phyloP scores from a whole-genome alignment of 2,888 invertebrate genomes.

The Cheiracanthium punctorium region DNA sequence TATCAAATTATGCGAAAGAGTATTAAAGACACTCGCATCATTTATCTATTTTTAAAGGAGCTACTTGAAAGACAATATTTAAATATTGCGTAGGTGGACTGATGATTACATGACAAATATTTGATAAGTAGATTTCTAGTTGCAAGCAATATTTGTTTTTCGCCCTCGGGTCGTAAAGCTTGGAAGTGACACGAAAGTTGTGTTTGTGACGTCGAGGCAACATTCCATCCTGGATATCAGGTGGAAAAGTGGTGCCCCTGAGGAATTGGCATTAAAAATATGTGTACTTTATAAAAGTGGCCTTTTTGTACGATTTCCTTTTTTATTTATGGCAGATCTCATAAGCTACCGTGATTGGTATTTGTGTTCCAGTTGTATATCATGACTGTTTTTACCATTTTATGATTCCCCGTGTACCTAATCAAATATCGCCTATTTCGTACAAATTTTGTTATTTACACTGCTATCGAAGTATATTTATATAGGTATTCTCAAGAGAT shows the following conservation, averaged over 20 bases:
- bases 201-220: slow-evolving; percentile 60
- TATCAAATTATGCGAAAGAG: slow-evolving; percentile 42
- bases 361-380: not conserved
- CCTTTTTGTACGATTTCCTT: not conserved
- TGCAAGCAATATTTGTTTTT: slow-evolving; percentile 64
- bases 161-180: slow-evolving; percentile 67
- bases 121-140: not conserved
- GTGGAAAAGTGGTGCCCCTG: slow-evolving; percentile 20
- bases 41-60: not conserved
- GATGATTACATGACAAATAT: slow-evolving; percentile 18
- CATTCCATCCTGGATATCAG: slow-evolving; percentile 62
- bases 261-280: slow-evolving; percentile 18
- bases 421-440: not conserved
- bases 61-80: not conserved
- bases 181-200: slow-evolving; percentile 69
- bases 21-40: not conserved
- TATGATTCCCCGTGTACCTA: not conserved
- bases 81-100: not conserved
- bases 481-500: not conserved
- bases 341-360: not conserved
- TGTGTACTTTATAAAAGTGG: not conserved
- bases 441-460: not conserved
- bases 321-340: not conserved
- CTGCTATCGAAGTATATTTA: not conserved
- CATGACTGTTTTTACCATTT: not conserved